Percentiles rank a stretch among this genome's conserved stretches.
These are phyloP conservation scores for Macrosiphum euphorbiae DNA, from an alignment of 2,888 invertebrate genomes.

Conservation along the genomic window DNA sequence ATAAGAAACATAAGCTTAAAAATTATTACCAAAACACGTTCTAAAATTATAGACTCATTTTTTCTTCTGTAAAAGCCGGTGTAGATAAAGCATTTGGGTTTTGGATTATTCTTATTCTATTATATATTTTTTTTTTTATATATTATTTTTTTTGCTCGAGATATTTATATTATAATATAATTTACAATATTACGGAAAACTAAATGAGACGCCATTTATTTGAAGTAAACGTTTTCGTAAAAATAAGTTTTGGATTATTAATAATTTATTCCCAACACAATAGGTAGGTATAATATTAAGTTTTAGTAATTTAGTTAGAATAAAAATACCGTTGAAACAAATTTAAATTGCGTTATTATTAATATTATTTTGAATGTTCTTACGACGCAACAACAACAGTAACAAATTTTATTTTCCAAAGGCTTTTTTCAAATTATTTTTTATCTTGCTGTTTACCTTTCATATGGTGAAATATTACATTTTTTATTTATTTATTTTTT, in stretches of 20 bases:
- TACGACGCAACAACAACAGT: background rate
- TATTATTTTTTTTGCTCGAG: background rate
- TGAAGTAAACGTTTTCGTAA: background rate
- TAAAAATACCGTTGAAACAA: background rate
- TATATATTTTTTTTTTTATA: background rate
- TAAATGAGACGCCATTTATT: slow-evolving; percentile 21
- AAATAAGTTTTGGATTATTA: slow-evolving; percentile 11
- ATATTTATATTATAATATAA: background rate
- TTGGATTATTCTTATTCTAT: background rate
- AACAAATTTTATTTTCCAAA: slow-evolving; percentile 1
- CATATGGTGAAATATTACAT: background rate
- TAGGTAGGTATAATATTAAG: background rate
- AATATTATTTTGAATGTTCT: background rate
- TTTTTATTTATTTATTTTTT: background rate
- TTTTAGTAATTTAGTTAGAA: background rate
- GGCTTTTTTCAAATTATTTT: background rate
- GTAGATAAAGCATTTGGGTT: background rate
- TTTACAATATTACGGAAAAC: background rate
- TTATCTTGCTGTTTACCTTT: background rate
- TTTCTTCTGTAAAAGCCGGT: background rate
- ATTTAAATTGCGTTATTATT: background rate
- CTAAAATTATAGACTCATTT: background rate
- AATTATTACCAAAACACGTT: slow-evolving; percentile 25
- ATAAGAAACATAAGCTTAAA: slow-evolving; percentile 10
- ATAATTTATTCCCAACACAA: slow-evolving; percentile 6